Conservation (phyloP, 2,888 invertebrate species). For the Leptura quadrifasciata region DNA sequence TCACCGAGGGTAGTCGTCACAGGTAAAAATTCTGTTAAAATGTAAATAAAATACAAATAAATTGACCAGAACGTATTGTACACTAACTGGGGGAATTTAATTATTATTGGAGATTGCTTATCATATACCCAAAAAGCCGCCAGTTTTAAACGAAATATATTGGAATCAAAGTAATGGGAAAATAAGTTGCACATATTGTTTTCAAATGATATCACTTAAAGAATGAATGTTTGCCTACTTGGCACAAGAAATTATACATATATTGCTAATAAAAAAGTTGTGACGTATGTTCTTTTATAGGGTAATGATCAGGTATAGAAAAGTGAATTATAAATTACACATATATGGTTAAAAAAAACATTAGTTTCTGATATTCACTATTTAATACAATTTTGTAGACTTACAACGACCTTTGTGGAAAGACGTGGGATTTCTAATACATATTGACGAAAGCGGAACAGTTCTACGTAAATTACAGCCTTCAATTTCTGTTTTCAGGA, state of each 20-base stretch:
- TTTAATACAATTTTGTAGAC: neutral
- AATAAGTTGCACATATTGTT: constrained; percentile 17
- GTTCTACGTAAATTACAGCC: too few species aligned
- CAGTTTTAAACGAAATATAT: constrained; percentile 43
- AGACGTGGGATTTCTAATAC: neutral
- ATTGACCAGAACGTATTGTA: constrained; percentile 47
- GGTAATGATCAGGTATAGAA: neutral
- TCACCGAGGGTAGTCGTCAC: constrained; percentile 35
- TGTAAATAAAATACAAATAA: constrained; percentile 47
- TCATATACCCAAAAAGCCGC: constrained; percentile 49
- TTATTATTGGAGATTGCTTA: constrained; percentile 8
- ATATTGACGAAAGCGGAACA: too few species aligned
- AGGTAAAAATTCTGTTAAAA: constrained; percentile 46
- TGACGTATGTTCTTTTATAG: neutral
- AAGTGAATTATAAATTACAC: neutral
- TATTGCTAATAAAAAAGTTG: neutral
- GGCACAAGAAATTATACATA: neutral
- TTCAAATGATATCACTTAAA: neutral
- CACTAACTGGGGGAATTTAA: constrained; percentile 33
- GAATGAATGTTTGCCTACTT: neutral
- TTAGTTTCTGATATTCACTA: too few species aligned
- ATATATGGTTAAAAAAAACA: neutral
- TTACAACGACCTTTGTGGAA: neutral
- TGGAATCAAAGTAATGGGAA: constrained; percentile 47
- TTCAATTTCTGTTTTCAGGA: too few species aligned